Evolutionary conservation across 1,140 invertebrate genomes (phyloP), one percentile per base, ranked within the genome.

Genomic region (Saccostrea cuccullata): DNA sequence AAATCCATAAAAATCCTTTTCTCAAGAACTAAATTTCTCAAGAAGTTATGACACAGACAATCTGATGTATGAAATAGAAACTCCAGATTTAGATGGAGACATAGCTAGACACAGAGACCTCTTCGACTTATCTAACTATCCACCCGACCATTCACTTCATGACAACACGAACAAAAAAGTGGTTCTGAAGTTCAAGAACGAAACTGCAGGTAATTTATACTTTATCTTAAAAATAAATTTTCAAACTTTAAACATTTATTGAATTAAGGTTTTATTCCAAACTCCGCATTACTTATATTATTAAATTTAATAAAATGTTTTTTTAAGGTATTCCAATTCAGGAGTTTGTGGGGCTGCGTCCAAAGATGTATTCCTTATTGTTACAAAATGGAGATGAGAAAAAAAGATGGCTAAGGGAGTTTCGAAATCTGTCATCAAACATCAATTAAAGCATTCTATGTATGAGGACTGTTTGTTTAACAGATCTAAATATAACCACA

Each of bases 81-180:
- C 30, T 36, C 30, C 30, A 36, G 30, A 36, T 36, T 36, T 36
- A 36, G 30, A 36, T 36, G 30, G 77, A 47, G 85, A 82, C 23
- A 82, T 89, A 17, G 11, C 36, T 12, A 23, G 64, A 60, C 26
- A 82, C 30, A 82, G 58, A 12, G n/a, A 83, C n/a, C 26, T 77
- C 13, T 89, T 83, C 47, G 77, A 86, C 30, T 30, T 85, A 73
- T 89, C 88, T 9, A 89, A 89, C 56, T 89, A 89, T 86, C 85
- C 88, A n/a, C 55, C 26, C 36, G n/a, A 67, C 26, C 84, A 86
- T 36, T 36, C 30, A 36, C 30, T 36, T 36, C 30, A 36, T 23
- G 58, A 70, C 67, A 26, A 40, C n/a, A 40, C 82, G 26, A 82
- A 82, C 26, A 82, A 82, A n/a, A 82, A 82, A 55, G 26, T 23